These are phyloP conservation scores for Otocyon megalotis DNA, from an alignment of 2,113 vertebrate genomes.

Conservation along the genomic window DNA sequence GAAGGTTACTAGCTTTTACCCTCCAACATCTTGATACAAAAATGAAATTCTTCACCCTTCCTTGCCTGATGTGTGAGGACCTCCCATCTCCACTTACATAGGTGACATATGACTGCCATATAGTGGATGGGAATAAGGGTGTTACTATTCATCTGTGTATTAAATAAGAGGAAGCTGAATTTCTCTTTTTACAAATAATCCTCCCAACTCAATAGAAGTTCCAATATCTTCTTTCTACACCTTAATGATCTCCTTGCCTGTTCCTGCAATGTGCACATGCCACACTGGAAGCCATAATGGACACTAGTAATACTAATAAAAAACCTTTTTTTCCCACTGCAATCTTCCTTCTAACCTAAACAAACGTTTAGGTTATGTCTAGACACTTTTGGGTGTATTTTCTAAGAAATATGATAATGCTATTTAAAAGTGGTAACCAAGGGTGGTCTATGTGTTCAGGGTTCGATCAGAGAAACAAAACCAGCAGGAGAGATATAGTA, in stretches of 20 bases:
- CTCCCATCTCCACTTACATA: neutral
- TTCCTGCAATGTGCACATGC: neutral
- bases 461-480: neutral
- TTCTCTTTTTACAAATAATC: neutral
- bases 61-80: neutral
- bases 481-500: neutral
- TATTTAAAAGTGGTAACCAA: conserved; percentile 2
- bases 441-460: neutral
- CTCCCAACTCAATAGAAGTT: neutral
- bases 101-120: neutral
- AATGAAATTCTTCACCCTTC: neutral
- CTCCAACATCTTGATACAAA: neutral
- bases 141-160: neutral
- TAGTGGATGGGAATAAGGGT: neutral
- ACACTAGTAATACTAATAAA: neutral
- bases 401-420: neutral
- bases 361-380: neutral
- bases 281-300: neutral
- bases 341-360: neutral
- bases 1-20: neutral
- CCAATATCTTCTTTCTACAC: neutral
- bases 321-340: fast-evolving
- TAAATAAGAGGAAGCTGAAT: neutral
- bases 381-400: neutral
- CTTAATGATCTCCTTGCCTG: neutral